A percentile compares a stretch with the other conserved stretches of the same genome.
Evolutionary conservation across 1,140 invertebrate species (phyloP).

Genomic region (Fopius arisanus): DNA sequence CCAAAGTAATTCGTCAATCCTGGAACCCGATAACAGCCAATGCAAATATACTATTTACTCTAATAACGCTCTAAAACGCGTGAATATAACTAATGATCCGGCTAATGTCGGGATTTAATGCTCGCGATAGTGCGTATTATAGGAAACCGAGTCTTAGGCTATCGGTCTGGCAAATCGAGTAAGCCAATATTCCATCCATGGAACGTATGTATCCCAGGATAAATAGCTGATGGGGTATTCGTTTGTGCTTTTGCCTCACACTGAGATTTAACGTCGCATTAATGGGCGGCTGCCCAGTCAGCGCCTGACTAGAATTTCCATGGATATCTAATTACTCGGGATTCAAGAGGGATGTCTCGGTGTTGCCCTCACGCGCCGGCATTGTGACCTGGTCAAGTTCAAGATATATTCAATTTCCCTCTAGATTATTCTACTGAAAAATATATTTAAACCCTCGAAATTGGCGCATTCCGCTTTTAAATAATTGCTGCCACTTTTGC

Average conservation of each 20-base stretch:
- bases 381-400: background rate
- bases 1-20: too few species aligned
- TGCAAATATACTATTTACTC: background rate
- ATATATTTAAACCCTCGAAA: too few species aligned
- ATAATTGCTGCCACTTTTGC: too few species aligned
- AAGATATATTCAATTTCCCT: too few species aligned
- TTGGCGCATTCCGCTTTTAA: too few species aligned
- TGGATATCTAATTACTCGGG: constrained; percentile 60
- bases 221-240: background rate
- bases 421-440: too few species aligned
- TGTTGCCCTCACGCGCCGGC: too few species aligned
- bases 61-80: constrained; percentile 14
- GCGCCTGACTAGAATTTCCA: constrained; percentile 52
- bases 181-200: constrained; percentile 42
- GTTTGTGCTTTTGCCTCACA: constrained; percentile 6
- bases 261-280: constrained; percentile 27
- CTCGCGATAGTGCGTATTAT: constrained; percentile 11
- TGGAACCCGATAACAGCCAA: background rate
- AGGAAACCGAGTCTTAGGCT: constrained; percentile 34
- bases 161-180: constrained; percentile 45
- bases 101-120: background rate
- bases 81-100: constrained; percentile 21
- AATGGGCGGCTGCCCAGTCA: constrained; percentile 37
- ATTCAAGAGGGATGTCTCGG: constrained; percentile 18
- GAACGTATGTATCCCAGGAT: background rate